A percentile compares a stretch with the other conserved stretches of the same genome.
Evolutionary conservation across 2,113 vertebrate genomes (phyloP).

Genomic region (Mustela lutreola): DNA sequence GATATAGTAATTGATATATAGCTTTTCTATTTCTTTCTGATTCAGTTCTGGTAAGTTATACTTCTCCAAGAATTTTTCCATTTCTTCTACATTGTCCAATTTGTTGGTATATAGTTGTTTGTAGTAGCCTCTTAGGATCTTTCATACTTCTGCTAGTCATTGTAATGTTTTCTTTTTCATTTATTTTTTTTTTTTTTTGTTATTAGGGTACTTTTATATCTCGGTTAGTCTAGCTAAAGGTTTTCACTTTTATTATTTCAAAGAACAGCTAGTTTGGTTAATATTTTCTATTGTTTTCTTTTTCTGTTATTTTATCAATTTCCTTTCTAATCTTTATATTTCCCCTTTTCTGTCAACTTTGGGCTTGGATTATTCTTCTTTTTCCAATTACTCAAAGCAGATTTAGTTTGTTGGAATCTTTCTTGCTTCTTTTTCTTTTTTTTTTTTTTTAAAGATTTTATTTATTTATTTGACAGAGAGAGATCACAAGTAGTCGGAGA

Average conservation of each 20-base stretch:
- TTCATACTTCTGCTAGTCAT: background rate
- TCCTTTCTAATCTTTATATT: background rate
- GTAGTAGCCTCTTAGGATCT: background rate
- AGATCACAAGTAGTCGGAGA: too few relatives aligned
- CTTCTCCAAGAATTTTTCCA: background rate
- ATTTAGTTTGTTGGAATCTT: background rate
- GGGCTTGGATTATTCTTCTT: background rate
- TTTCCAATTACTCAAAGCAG: background rate
- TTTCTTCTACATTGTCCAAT: background rate
- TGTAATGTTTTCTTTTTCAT: background rate
- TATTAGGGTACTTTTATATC: background rate
- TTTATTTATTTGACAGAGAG: too few relatives aligned
- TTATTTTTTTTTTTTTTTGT: background rate
- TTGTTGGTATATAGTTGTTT: background rate
- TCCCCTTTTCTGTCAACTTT: background rate
- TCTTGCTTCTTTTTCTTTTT: background rate
- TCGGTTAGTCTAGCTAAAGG: background rate
- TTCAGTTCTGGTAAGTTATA: background rate
- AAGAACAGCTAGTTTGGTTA: background rate
- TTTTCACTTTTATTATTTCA: background rate
- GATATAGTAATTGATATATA: background rate
- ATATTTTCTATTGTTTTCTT: background rate
- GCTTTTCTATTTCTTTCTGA: background rate
- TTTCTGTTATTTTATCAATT: background rate
- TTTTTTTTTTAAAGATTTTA: too few relatives aligned